A percentile compares a stretch with the other conserved stretches of the same genome.
phyloP scores from a whole-genome alignment of 2,797 vertebrate species.

The Mormyrops attenuatus region DNA sequence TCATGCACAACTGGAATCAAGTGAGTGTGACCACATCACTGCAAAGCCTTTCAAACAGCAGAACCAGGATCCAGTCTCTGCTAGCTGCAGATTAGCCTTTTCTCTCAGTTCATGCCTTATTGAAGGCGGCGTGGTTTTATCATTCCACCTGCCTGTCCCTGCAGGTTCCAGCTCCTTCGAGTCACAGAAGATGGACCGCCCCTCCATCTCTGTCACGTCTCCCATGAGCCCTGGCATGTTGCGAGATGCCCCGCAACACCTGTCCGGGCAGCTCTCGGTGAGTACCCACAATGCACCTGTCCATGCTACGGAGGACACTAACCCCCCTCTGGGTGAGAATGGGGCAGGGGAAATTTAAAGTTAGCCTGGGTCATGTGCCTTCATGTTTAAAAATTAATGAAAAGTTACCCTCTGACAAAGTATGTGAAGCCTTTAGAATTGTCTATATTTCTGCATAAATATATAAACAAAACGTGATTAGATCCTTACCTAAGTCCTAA shows the following conservation, averaged over 20 bases:
- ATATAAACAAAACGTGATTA: not conserved
- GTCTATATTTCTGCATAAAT: not conserved
- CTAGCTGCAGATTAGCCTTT: not conserved
- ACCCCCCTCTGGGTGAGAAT: not conserved
- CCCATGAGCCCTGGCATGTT: constrained; percentile 97
- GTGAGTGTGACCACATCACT: constrained; percentile 63
- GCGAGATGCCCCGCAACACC: constrained; percentile 94
- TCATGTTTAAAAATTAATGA: not conserved
- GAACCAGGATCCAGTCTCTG: not conserved
- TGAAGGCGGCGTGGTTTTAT: not conserved
- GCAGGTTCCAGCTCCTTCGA: constrained; percentile 98
- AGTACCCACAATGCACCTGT: constrained; percentile 52
- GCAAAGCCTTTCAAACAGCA: not conserved
- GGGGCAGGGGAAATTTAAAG: not conserved
- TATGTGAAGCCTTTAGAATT: not conserved
- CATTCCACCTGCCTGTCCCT: not conserved
- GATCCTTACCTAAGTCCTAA: not conserved
- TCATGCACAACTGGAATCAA: constrained; percentile 81
- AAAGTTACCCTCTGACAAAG: not conserved
- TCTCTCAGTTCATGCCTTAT: not conserved
- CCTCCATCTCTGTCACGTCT: constrained; percentile 97
- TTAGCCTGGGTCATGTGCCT: not conserved
- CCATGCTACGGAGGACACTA: not conserved
- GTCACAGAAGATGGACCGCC: constrained; percentile 99
- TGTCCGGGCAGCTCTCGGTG: constrained; percentile 99